A percentile compares a stretch with the other conserved stretches of the same genome.
These are phyloP conservation scores for Parochlus steinenii DNA, from an alignment of 2,888 invertebrate genomes.

Conservation along the genomic window DNA sequence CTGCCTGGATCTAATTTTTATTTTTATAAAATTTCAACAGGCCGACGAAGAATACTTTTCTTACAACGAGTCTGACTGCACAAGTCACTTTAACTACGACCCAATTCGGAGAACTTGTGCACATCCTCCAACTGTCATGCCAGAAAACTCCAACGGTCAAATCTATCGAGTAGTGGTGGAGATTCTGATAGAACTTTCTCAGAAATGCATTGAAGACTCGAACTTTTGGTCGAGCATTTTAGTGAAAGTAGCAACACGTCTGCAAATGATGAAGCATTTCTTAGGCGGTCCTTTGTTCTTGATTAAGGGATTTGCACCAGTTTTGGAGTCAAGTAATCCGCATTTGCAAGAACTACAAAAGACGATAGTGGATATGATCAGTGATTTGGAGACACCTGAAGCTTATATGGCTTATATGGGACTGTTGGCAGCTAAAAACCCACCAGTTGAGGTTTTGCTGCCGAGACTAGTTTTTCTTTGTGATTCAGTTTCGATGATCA, in stretches of 20 bases:
- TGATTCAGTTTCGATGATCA: conserved; percentile 17
- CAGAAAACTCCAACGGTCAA: conserved; percentile 26
- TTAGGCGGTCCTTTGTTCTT: conserved; percentile 27
- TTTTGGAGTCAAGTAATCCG: conserved; percentile 22
- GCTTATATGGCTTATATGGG: conserved; percentile 38
- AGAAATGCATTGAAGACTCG: conserved; percentile 23
- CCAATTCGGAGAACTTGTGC: conserved; percentile 15
- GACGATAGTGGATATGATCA: conserved; percentile 45
- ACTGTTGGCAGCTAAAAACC: conserved; percentile 37
- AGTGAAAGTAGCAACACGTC: conserved; percentile 25
- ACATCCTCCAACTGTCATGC: conserved; percentile 20
- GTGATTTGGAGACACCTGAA: conserved; percentile 28
- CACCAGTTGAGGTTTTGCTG: conserved; percentile 38
- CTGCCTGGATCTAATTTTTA: background rate
- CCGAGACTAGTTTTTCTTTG: conserved; percentile 35
- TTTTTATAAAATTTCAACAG: conserved; percentile 3
- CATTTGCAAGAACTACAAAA: conserved; percentile 39
- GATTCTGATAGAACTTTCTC: conserved; percentile 25
- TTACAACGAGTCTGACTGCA: conserved; percentile 3
- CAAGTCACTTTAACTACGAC: no score
- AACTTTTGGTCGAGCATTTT: conserved; percentile 24
- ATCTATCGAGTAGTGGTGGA: conserved; percentile 27
- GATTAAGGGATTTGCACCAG: conserved; percentile 25
- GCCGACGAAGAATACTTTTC: conserved; percentile 25
- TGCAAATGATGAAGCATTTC: conserved; percentile 27